Evolutionary conservation across 2,113 vertebrate genomes (phyloP).

Genomic region (Ptilonorhynchus violaceus): DNA sequence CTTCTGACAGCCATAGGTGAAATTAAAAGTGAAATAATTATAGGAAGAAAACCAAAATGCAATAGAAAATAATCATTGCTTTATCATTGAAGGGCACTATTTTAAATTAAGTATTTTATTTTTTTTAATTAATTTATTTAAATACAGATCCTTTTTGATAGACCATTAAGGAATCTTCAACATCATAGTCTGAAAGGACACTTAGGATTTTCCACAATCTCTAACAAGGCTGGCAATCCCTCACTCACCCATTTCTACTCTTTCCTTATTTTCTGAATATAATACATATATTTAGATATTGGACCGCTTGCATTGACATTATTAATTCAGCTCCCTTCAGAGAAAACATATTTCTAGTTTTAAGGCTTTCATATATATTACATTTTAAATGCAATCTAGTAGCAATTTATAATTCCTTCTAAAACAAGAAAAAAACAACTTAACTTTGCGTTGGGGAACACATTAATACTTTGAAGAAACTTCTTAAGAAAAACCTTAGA

Average conservation of each 20-base stretch:
- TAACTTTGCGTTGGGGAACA: not conserved
- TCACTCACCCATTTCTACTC: not conserved
- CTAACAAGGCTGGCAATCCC: not conserved
- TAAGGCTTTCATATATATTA: not conserved
- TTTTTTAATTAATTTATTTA: not conserved
- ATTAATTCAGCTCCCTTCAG: not conserved
- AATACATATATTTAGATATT: not conserved
- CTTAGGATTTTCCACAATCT: not conserved
- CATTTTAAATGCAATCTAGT: not conserved
- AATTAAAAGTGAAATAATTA: not conserved
- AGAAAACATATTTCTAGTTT: not conserved
- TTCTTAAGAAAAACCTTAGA: constrained; percentile 2
- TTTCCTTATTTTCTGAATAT: not conserved
- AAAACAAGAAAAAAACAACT: not conserved
- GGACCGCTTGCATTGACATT: not conserved
- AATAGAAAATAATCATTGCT: not conserved
- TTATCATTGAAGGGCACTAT: not conserved
- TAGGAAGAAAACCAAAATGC: not conserved
- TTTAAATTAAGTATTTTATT: not conserved
- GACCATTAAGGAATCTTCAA: not conserved
- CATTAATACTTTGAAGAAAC: constrained; percentile 11
- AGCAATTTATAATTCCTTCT: not conserved
- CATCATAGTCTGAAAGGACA: not conserved
- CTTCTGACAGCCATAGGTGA: not conserved
- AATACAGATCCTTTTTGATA: not conserved